Evolutionary conservation across 92 coral and sea anemone species (phyloP).

Genomic region (Epizoanthus scotinus): DNA sequence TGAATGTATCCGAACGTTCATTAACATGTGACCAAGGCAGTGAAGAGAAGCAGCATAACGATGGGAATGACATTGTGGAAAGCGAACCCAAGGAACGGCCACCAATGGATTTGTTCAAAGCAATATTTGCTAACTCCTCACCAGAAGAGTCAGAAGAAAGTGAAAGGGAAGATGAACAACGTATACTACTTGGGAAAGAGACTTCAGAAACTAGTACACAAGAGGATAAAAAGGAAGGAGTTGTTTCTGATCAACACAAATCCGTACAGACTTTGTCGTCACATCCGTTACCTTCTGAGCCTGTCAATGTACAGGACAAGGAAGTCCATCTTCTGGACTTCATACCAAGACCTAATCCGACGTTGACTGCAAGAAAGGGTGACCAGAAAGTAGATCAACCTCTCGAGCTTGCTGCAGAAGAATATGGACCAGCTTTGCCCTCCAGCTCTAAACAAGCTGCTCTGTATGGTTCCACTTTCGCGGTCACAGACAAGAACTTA

Average conservation of each 20-base stretch:
- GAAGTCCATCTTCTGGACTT: no score
- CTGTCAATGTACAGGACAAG: background rate
- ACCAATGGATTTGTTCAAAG: conserved; percentile 94
- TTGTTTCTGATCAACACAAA: background rate
- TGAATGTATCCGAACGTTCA: background rate
- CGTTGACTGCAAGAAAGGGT: background rate
- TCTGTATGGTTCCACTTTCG: background rate
- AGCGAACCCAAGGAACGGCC: conserved; percentile 61
- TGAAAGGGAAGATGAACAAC: conserved; percentile 56
- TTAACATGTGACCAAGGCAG: background rate
- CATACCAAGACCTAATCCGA: background rate
- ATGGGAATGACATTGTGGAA: background rate
- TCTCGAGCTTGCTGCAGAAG: conserved; percentile 23
- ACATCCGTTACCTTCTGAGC: background rate
- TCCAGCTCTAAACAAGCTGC: background rate
- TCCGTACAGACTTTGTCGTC: no score
- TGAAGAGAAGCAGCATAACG: background rate
- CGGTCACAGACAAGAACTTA: background rate
- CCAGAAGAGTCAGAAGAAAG: conserved; percentile 73
- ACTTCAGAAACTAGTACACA: background rate
- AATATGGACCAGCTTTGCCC: conserved; percentile 64
- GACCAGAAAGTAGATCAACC: no score
- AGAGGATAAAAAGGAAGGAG: no score
- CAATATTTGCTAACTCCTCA: conserved; percentile 93
- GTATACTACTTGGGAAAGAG: background rate